Conservation (phyloP, 2,888 invertebrate genomes). For the Onthophagus sagittarius region DNA sequence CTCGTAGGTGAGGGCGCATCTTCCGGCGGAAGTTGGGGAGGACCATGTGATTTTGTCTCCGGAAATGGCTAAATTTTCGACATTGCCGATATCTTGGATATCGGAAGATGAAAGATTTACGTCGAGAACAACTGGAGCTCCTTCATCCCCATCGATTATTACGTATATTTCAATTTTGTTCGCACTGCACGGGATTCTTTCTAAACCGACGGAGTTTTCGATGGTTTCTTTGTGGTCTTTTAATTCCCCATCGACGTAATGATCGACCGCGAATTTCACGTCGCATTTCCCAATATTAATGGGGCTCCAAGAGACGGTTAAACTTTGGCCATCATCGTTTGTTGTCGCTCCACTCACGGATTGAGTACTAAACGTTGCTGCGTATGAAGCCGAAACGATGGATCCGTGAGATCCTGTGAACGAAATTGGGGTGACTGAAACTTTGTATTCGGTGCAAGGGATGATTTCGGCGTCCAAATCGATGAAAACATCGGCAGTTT, state of each 20-base stretch:
- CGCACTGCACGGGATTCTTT: slow-evolving; percentile 15
- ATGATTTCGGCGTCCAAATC: slow-evolving; percentile 15
- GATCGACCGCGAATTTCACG: slow-evolving; percentile 2
- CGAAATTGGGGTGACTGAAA: slow-evolving; percentile 19
- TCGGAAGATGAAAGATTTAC: slow-evolving; percentile 9
- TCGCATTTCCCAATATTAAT: slow-evolving; percentile 13
- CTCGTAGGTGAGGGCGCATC: slow-evolving; percentile 7
- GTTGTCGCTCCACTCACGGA: background rate
- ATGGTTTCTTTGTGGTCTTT: background rate
- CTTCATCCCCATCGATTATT: background rate
- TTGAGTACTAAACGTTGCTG: slow-evolving; percentile 3
- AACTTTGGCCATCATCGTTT: slow-evolving; percentile 1
- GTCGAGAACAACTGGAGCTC: background rate
- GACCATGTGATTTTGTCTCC: slow-evolving; percentile 7
- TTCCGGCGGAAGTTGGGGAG: slow-evolving; percentile 9
- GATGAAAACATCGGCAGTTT: slow-evolving; percentile 1
- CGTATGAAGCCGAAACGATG: background rate
- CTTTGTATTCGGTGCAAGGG: slow-evolving; percentile 16
- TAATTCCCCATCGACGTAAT: slow-evolving; percentile 12
- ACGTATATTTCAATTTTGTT: slow-evolving; percentile 1
- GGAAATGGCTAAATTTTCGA: slow-evolving; percentile 1
- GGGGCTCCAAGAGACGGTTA: slow-evolving; percentile 7
- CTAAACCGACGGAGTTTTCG: background rate
- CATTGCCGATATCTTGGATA: slow-evolving; percentile 9
- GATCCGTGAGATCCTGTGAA: slow-evolving; percentile 15